Conservation (phyloP, 1,140 invertebrate species). For the Lasioglossum baleicum region DNA sequence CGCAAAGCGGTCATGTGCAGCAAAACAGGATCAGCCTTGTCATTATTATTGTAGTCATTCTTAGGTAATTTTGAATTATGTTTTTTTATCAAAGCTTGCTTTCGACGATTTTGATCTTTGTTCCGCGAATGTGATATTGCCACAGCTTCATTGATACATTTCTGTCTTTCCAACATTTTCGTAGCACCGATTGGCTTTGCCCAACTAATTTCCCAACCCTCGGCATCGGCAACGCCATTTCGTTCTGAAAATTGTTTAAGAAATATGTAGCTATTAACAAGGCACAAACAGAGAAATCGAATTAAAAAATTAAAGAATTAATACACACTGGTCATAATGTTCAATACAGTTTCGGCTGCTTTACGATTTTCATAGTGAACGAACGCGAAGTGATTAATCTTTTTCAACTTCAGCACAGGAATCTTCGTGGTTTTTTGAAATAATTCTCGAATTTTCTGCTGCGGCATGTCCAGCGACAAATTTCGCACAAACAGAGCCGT, state of each 20-base stretch:
- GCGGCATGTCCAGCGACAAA: conserved; percentile 66
- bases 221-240: conserved; percentile 62
- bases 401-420: conserved; percentile 76
- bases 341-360: conserved; percentile 69
- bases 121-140: conserved; percentile 8
- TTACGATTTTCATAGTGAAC: conserved; percentile 75
- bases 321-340: conserved; percentile 71
- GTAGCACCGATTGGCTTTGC: conserved; percentile 75
- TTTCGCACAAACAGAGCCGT: conserved; percentile 76
- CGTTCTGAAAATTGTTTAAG: conserved; percentile 49
- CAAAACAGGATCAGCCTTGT: conserved; percentile 8
- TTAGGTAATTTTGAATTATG: not conserved
- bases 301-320: not conserved
- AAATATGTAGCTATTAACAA: not conserved
- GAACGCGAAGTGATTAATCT: conserved; percentile 79
- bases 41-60: conserved; percentile 9
- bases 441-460: conserved; percentile 71
- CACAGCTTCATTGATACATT: conserved; percentile 71
- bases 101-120: conserved; percentile 26
- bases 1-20: conserved; percentile 53
- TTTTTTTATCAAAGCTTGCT: conserved; percentile 25
- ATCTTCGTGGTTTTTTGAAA: conserved; percentile 72
- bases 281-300: not conserved
- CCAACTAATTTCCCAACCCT: conserved; percentile 76
- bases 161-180: conserved; percentile 71